Evolutionary conservation across 2,888 invertebrate genomes (phyloP).

Genomic region (Thereva unica): DNA sequence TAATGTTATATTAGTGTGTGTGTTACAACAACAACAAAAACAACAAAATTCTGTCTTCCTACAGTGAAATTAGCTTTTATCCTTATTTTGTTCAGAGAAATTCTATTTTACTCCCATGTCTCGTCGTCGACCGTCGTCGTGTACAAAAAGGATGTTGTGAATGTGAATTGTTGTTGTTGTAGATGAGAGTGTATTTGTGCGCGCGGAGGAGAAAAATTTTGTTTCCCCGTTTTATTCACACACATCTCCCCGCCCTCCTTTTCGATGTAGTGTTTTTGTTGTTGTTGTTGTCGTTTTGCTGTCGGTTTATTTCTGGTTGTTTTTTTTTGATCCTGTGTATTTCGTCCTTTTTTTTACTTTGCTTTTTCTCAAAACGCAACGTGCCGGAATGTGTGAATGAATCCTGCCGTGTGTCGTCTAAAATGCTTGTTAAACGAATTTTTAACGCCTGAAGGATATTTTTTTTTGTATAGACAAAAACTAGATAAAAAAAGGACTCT

Average conservation of each 20-base stretch:
- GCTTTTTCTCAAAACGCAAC: too few species aligned
- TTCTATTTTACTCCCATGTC: not conserved
- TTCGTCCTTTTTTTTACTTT: too few species aligned
- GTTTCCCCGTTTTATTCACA: not conserved
- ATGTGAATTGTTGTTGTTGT: constrained; percentile 17
- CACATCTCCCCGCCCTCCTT: not conserved
- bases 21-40: too few species aligned
- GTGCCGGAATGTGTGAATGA: constrained; percentile 32
- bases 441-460: constrained; percentile 5
- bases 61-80: too few species aligned
- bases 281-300: too few species aligned
- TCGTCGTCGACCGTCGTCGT: constrained; percentile 21
- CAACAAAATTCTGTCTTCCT: too few species aligned
- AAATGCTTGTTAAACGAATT: not conserved
- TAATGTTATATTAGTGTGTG: too few species aligned
- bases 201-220: too few species aligned
- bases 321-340: too few species aligned
- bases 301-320: constrained; percentile 25
- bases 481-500: constrained; percentile 13
- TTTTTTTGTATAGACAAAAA: constrained; percentile 19
- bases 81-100: too few species aligned
- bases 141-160: constrained; percentile 13
- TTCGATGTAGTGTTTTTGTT: constrained; percentile 8
- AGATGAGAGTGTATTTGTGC: constrained; percentile 22
- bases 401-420: constrained; percentile 12